These are phyloP conservation scores for Mirza zaza DNA, from an alignment of 2,113 vertebrate species.

Conservation along the genomic window DNA sequence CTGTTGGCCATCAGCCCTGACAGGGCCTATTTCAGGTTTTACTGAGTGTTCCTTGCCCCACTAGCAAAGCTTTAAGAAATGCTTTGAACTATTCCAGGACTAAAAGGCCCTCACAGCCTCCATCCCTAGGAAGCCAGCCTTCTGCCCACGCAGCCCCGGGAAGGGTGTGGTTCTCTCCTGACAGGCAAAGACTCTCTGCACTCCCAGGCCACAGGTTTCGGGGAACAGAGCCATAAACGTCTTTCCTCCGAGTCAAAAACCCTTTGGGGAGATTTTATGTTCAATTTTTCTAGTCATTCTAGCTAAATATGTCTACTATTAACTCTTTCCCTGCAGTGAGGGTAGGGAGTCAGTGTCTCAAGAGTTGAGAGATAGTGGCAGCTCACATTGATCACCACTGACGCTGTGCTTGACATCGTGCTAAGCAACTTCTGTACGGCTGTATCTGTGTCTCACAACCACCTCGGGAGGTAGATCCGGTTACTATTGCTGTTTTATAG, in stretches of 20 bases:
- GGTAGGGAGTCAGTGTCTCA: too few relatives aligned
- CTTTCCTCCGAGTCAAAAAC: neutral
- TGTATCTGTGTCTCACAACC: neutral
- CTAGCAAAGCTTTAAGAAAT: conserved; percentile 60
- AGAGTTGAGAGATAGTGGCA: neutral
- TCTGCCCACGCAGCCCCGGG: neutral
- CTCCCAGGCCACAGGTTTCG: neutral
- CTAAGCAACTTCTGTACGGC: neutral
- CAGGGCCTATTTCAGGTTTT: conserved; percentile 47
- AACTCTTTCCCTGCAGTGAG: neutral
- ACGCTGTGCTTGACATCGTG: neutral
- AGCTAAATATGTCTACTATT: neutral
- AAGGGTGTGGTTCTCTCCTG: neutral
- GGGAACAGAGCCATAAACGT: neutral
- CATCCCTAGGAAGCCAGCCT: neutral
- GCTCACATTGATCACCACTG: neutral
- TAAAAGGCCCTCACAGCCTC: neutral
- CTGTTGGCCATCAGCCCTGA: conserved; percentile 40
- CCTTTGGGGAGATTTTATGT: neutral
- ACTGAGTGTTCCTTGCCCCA: neutral
- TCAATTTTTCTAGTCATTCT: neutral
- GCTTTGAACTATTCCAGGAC: conserved; percentile 60
- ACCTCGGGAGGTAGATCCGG: neutral
- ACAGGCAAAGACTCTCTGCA: neutral
- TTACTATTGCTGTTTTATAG: neutral